These are phyloP conservation scores for Junco hyemalis DNA, from an alignment of 2,113 vertebrate species.

Conservation along the genomic window DNA sequence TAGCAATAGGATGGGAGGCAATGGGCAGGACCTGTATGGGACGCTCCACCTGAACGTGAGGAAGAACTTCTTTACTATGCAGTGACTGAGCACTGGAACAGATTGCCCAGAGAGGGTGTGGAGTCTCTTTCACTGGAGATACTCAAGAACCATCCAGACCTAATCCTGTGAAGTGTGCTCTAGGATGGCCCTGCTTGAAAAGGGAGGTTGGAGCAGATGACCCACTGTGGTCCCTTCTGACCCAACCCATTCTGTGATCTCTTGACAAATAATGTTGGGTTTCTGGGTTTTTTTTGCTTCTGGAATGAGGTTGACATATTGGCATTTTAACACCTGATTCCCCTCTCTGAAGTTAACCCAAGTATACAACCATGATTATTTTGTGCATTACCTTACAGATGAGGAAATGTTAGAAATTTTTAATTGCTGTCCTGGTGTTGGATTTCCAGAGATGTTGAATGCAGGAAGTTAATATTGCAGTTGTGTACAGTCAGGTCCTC, in stretches of 20 bases:
- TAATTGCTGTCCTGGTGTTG: neutral
- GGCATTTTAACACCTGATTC: neutral
- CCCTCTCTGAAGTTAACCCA: neutral
- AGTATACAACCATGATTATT: neutral
- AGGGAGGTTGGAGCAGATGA: neutral
- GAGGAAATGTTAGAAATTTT: neutral
- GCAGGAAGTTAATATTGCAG: neutral
- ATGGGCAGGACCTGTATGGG: neutral
- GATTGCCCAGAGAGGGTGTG: neutral
- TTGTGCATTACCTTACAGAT: neutral
- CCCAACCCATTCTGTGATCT: too few relatives aligned
- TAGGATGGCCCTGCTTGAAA: neutral
- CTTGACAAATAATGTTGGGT: neutral
- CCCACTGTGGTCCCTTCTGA: neutral
- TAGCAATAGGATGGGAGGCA: neutral
- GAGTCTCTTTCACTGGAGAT: neutral
- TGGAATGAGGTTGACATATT: neutral
- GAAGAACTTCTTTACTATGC: neutral
- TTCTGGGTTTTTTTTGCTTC: neutral
- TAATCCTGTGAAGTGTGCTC: neutral
- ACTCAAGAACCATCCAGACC: accelerated
- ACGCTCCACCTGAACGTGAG: neutral
- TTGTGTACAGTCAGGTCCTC: neutral
- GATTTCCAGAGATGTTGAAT: neutral
- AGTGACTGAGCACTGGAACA: neutral